Evolutionary conservation across 2,113 vertebrate genomes (phyloP), one percentile per base, ranked within the genome.

Genomic region (Lagenorhynchus albirostris): DNA sequence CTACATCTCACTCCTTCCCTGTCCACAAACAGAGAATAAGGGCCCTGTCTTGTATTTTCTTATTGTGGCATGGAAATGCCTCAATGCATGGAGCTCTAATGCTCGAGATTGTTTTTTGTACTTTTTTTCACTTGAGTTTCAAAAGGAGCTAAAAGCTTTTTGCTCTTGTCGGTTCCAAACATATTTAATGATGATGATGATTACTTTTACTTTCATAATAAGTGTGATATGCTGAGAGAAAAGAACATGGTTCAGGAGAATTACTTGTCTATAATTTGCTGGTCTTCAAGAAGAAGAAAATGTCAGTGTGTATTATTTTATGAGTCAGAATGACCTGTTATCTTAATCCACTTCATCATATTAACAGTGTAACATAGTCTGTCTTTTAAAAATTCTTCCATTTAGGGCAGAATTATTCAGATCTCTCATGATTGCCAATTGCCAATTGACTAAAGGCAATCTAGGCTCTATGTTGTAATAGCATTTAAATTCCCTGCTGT

Each of bases 401-500:
- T 65, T 93, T 58, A 41, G 25, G 47, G 82, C 10, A 58, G 29
- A 89, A 76, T 53, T 84, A 63, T 41, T 90, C 62, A 84, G 14
- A 53, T 82, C 17, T 44, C 26, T 91, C 41, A 47, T 38, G 88
- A 89, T 1, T 90, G 91, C 21, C 60, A 29, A 82, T 91, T 73
- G 7, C 8, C 55, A 74, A 31, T 8, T 89, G 73, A 84, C 53
- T 93, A 76, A 53, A 82, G 15, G 95, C 85, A 87, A 20, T 89
- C 87, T 88, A 26, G 20, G 29, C 26, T 65, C 44, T 50, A 2
- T 70, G 21, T 31, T 44, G 12, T 17, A 79, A 55, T 26, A 95
- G n/a, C 62, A 58, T 93, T 96, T 79, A 85, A 94, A 76, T n/a
- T 91, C 83, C 67, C 94, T 91, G 44, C 60, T 96, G 90, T 92